phyloP scores from a whole-genome alignment of 2,797 vertebrate genomes.

The Anniella stebbinsi region DNA sequence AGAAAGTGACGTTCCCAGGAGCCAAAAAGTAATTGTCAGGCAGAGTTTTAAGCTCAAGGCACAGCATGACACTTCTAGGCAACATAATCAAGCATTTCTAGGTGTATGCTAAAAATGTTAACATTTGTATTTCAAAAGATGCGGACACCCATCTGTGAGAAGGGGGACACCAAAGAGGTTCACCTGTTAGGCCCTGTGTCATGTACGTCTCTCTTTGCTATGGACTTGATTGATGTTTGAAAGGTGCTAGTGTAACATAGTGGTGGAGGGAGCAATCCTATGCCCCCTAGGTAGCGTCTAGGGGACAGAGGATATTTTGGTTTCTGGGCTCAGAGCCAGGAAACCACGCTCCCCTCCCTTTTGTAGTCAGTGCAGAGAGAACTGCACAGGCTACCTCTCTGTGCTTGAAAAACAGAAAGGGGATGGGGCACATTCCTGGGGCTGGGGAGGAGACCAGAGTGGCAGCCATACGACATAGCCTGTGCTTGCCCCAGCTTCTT shows the following conservation, averaged over 20 bases:
- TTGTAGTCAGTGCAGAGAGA: too few species aligned
- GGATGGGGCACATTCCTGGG: too few species aligned
- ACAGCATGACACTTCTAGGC: background rate
- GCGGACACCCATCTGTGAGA: background rate
- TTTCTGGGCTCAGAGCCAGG: too few species aligned
- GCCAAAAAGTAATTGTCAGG: background rate
- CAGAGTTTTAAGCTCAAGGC: background rate
- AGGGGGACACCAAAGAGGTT: background rate
- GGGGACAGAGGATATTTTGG: too few species aligned
- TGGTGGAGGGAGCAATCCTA: too few species aligned
- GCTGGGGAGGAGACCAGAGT: too few species aligned
- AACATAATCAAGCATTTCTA: background rate
- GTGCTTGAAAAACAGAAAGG: too few species aligned
- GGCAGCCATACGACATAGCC: too few species aligned
- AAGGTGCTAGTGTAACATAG: background rate
- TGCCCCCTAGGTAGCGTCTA: too few species aligned
- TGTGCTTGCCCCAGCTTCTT: too few species aligned
- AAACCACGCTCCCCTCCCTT: too few species aligned
- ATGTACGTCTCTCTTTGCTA: background rate
- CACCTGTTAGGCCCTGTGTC: background rate
- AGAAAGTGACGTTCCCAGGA: background rate
- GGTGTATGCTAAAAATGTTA: background rate
- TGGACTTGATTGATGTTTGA: background rate
- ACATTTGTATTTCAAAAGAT: background rate
- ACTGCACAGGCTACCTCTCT: too few species aligned